A percentile compares a stretch with the other conserved stretches of the same genome.
phyloP scores from a whole-genome alignment of 2,888 invertebrate genomes.

The Lypha dubia region DNA sequence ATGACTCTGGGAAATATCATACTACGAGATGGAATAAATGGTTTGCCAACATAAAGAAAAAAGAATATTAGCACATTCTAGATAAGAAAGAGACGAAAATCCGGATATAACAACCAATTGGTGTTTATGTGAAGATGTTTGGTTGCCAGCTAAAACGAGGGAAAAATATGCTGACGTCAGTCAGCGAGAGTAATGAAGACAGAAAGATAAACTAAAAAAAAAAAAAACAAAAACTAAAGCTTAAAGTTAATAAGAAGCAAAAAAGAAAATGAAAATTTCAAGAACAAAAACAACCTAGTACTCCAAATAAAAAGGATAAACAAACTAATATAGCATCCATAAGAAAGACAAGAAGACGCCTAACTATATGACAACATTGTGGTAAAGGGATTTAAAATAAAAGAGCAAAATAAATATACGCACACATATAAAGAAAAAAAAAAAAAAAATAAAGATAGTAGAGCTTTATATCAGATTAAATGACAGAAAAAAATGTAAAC shows the following conservation, averaged over 20 bases:
- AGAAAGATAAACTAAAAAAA: slow-evolving; percentile 28
- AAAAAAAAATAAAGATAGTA: not conserved
- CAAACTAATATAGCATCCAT: slow-evolving; percentile 12
- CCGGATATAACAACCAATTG: slow-evolving; percentile 50
- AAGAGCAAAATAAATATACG: slow-evolving; percentile 11
- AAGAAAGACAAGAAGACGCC: slow-evolving; percentile 61
- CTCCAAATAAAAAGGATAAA: slow-evolving; percentile 38
- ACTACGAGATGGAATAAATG: slow-evolving; percentile 45
- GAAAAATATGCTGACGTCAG: slow-evolving; percentile 60
- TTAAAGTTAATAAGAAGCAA: slow-evolving; percentile 43
- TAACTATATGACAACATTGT: slow-evolving; percentile 43
- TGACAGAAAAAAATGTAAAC: slow-evolving; percentile 48
- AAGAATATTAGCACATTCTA: slow-evolving; percentile 14
- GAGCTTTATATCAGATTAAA: slow-evolving; percentile 40
- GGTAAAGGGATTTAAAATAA: slow-evolving; percentile 26
- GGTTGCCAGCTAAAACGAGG: slow-evolving; percentile 22
- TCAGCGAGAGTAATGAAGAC: slow-evolving; percentile 51
- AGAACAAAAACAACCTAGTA: slow-evolving; percentile 16
- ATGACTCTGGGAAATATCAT: slow-evolving; percentile 54
- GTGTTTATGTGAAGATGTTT: slow-evolving; percentile 38
- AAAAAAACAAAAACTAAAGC: slow-evolving; percentile 25
- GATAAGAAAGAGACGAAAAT: slow-evolving; percentile 41
- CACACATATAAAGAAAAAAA: too few species aligned
- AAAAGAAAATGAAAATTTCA: slow-evolving; percentile 17
- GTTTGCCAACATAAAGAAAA: slow-evolving; percentile 30